phyloP scores from a whole-genome alignment of 1,140 invertebrate species.

The Drosophila suzukii region DNA sequence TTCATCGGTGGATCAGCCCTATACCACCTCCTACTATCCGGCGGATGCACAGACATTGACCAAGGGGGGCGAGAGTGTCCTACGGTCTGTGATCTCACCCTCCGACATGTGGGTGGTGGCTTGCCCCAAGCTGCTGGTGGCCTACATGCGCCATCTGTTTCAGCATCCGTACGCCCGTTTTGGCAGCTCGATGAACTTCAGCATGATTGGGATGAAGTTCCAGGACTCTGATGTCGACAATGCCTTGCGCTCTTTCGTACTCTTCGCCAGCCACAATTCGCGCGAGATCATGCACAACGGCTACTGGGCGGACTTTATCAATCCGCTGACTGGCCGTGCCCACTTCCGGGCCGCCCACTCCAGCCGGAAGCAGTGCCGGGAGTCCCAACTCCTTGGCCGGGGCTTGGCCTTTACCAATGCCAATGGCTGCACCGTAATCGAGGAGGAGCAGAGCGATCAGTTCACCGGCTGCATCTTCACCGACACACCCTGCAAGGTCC shows the following conservation, averaged over 20 bases:
- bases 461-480: constrained; percentile 63
- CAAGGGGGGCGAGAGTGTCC: background rate
- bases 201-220: constrained; percentile 50
- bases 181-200: constrained; percentile 32
- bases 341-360: constrained; percentile 29
- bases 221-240: constrained; percentile 24
- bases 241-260: constrained; percentile 53
- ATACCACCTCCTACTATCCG: constrained; percentile 5
- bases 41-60: background rate
- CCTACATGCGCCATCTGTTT: constrained; percentile 23
- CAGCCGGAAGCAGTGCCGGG: constrained; percentile 2
- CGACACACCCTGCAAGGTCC: constrained; percentile 41
- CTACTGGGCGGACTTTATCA: constrained; percentile 69
- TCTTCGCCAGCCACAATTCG: constrained; percentile 34
- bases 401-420: constrained; percentile 24
- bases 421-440: constrained; percentile 55
- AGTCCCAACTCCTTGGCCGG: constrained; percentile 20
- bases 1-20: constrained; percentile 21
- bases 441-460: constrained; percentile 30
- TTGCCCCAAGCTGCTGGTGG: constrained; percentile 46
- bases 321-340: constrained; percentile 61
- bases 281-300: constrained; percentile 40
- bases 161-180: constrained; percentile 21
- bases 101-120: constrained; percentile 11
- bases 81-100: constrained; percentile 1